A percentile compares a stretch with the other conserved stretches of the same genome.
Evolutionary conservation across 2,888 invertebrate species (phyloP).

Genomic region (Calephelis perditalis): DNA sequence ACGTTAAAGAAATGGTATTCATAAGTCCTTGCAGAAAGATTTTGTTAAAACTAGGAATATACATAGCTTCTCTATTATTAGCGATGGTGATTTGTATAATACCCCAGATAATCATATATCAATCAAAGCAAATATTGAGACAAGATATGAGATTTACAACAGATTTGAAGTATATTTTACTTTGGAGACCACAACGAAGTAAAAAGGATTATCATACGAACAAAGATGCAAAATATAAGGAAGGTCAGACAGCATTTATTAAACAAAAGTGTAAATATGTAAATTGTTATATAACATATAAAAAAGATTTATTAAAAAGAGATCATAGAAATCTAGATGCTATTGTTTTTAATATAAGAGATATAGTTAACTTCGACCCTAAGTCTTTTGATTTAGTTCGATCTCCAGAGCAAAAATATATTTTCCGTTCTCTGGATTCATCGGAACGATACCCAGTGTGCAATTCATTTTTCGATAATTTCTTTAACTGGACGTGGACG

Average conservation of each 20-base stretch:
- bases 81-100: slow-evolving; percentile 39
- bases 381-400: slow-evolving; percentile 40
- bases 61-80: slow-evolving; percentile 31
- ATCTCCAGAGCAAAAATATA: slow-evolving; percentile 48
- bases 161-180: slow-evolving; percentile 61
- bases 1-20: slow-evolving; percentile 47
- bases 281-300: slow-evolving; percentile 60
- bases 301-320: slow-evolving; percentile 39
- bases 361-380: slow-evolving; percentile 38
- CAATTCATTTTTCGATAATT: slow-evolving; percentile 46
- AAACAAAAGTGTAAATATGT: slow-evolving; percentile 51
- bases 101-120: slow-evolving; percentile 37
- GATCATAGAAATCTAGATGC: slow-evolving; percentile 53
- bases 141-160: slow-evolving; percentile 37
- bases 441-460: slow-evolving; percentile 51
- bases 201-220: slow-evolving; percentile 30
- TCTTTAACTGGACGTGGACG: slow-evolving; percentile 69
- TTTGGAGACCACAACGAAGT: slow-evolving; percentile 44
- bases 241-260: slow-evolving; percentile 51
- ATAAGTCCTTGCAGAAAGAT: slow-evolving; percentile 38
- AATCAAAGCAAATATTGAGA: slow-evolving; percentile 16
- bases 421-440: slow-evolving; percentile 55
- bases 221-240: slow-evolving; percentile 32
- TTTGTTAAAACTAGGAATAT: slow-evolving; percentile 36
- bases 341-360: slow-evolving; percentile 48